A percentile compares a stretch with the other conserved stretches of the same genome.
These are phyloP conservation scores for Neria commutata DNA, from an alignment of 2,888 invertebrate genomes.

Conservation along the genomic window DNA sequence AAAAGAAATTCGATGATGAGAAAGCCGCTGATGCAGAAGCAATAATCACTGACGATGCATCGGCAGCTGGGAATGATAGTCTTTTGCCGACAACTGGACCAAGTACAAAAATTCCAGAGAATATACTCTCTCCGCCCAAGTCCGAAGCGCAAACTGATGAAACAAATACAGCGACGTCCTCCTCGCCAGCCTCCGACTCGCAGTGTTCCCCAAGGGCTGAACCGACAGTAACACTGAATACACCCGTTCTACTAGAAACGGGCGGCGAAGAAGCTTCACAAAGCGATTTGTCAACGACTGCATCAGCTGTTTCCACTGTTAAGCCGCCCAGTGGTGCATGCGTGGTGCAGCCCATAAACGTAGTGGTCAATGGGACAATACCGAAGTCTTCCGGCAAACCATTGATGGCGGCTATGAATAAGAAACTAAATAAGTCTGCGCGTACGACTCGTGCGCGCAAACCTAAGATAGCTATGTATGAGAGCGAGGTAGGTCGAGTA, in stretches of 20 bases:
- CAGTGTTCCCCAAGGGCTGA: slow-evolving; percentile 46
- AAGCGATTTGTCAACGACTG: slow-evolving; percentile 1
- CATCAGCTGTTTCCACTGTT: slow-evolving; percentile 19
- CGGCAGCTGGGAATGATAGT: background rate
- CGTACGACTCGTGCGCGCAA: slow-evolving; percentile 54
- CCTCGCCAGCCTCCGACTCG: slow-evolving; percentile 55
- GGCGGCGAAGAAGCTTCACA: background rate
- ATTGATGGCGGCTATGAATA: slow-evolving; percentile 53
- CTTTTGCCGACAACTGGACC: slow-evolving; percentile 1
- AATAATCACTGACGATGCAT: slow-evolving; percentile 19
- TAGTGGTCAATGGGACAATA: slow-evolving; percentile 56
- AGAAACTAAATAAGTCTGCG: slow-evolving; percentile 52
- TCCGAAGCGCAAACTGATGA: slow-evolving; percentile 58
- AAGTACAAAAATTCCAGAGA: slow-evolving; percentile 46
- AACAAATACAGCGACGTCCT: slow-evolving; percentile 55
- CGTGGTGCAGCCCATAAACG: slow-evolving; percentile 32
- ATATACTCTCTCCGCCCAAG: slow-evolving; percentile 55
- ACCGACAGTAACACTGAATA: background rate
- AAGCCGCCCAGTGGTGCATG: background rate
- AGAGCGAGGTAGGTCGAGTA: slow-evolving; percentile 64
- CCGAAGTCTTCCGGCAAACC: slow-evolving; percentile 61
- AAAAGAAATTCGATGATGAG: slow-evolving; percentile 25
- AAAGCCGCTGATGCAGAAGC: slow-evolving; percentile 6
- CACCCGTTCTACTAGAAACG: slow-evolving; percentile 3
- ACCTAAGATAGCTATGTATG: slow-evolving; percentile 65